phyloP scores from a whole-genome alignment of 2,888 invertebrate genomes.

The Agonopterix alstromeriana region DNA sequence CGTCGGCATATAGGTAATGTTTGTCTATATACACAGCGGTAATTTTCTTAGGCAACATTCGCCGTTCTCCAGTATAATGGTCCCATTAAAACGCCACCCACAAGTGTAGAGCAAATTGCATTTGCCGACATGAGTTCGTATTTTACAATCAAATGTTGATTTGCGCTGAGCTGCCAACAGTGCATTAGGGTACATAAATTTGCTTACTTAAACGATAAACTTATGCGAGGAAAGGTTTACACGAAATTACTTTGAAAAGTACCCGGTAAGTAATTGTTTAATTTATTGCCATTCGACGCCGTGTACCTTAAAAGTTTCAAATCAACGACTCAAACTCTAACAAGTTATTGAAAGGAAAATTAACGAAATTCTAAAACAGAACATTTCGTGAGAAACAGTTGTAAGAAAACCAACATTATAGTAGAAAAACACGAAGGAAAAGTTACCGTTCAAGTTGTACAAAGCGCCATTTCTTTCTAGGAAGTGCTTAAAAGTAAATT shows the following conservation, averaged over 20 bases:
- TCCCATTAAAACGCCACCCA: constrained; percentile 71
- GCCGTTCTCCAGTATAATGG: constrained; percentile 58
- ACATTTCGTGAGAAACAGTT: constrained; percentile 53
- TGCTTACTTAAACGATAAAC: constrained; percentile 61
- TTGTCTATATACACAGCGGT: constrained; percentile 44
- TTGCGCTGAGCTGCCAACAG: constrained; percentile 59
- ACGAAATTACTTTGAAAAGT: constrained; percentile 48
- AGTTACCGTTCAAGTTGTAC: constrained; percentile 35
- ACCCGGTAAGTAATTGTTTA: constrained; percentile 43
- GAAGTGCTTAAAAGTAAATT: constrained; percentile 49
- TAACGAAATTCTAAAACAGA: constrained; percentile 21
- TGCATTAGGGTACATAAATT: constrained; percentile 67
- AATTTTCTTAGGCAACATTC: constrained; percentile 65
- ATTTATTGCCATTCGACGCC: constrained; percentile 25
- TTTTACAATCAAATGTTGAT: constrained; percentile 72
- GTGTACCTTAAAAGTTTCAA: background rate
- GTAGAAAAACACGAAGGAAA: constrained; percentile 57
- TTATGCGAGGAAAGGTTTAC: constrained; percentile 46
- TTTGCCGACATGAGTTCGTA: constrained; percentile 62
- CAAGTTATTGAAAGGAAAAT: constrained; percentile 30
- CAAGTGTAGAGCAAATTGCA: constrained; percentile 68
- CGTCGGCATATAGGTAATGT: constrained; percentile 29
- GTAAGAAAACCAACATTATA: constrained; percentile 51
- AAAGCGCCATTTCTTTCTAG: constrained; percentile 49
- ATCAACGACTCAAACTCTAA: constrained; percentile 20